Conservation (phyloP, 2,888 invertebrate genomes). For the Rambutsinella grinnellia region DNA sequence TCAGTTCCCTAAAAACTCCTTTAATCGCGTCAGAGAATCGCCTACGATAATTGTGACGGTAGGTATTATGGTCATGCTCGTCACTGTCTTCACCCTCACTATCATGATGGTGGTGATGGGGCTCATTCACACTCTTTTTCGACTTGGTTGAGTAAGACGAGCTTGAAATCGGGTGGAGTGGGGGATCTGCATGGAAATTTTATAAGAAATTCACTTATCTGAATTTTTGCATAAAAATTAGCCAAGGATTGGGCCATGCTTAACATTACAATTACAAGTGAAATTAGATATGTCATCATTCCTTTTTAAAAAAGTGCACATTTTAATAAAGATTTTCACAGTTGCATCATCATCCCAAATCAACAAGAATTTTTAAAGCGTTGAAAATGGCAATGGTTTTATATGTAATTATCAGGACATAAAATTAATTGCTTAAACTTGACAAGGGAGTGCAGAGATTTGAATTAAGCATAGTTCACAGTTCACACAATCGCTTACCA, state of each 20-base stretch:
- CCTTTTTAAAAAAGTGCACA: neutral
- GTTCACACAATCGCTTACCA: neutral
- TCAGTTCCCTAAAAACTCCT: constrained; percentile 27
- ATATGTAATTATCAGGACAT: neutral
- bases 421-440: neutral
- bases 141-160: constrained; percentile 23
- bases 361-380: neutral
- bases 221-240: constrained; percentile 26
- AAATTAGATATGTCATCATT: neutral
- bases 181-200: constrained; percentile 17
- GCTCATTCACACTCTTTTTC: neutral
- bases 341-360: neutral
- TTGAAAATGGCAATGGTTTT: neutral
- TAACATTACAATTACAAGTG: neutral
- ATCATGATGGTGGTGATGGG: neutral
- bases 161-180: constrained; percentile 35
- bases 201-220: constrained; percentile 1
- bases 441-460: neutral
- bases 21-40: constrained; percentile 34
- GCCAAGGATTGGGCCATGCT: constrained; percentile 9
- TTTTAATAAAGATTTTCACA: neutral
- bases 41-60: constrained; percentile 33
- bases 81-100: neutral
- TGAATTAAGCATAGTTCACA: neutral
- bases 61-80: constrained; percentile 9